Percentiles rank a stretch among this genome's conserved stretches.
Evolutionary conservation across 1,140 invertebrate genomes (phyloP).

Genomic region (Micrasema longulum): DNA sequence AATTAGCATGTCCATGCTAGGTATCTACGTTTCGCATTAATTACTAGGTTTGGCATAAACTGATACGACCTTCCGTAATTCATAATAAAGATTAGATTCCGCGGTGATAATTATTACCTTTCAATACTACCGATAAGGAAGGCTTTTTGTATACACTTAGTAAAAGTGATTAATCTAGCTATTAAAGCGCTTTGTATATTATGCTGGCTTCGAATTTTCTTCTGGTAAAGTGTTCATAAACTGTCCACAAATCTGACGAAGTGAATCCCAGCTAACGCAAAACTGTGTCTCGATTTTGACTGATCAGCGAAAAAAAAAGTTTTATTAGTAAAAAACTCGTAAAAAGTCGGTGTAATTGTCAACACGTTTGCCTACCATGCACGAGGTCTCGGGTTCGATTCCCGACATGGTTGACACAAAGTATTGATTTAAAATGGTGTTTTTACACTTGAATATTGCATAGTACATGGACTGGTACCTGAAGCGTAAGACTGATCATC

Average conservation of each 20-base stretch:
- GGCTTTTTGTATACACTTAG: too few species aligned
- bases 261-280: neutral
- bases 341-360: too few species aligned
- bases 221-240: neutral
- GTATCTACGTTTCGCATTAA: neutral
- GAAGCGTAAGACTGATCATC: too few species aligned
- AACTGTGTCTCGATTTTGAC: neutral
- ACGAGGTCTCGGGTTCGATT: too few species aligned
- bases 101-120: neutral
- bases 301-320: too few species aligned
- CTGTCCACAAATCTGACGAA: neutral
- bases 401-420: too few species aligned
- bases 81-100: constrained; percentile 19
- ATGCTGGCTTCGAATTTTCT: neutral
- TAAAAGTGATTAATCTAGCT: neutral
- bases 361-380: too few species aligned
- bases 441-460: too few species aligned
- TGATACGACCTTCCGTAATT: constrained; percentile 29
- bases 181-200: neutral
- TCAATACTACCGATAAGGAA: too few species aligned
- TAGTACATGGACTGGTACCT: too few species aligned
- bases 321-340: too few species aligned
- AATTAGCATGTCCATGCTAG: neutral
- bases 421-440: too few species aligned
- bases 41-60: constrained; percentile 14